These are phyloP conservation scores for Hymenochirus boettgeri DNA, from an alignment of 2,113 vertebrate species.

Conservation along the genomic window DNA sequence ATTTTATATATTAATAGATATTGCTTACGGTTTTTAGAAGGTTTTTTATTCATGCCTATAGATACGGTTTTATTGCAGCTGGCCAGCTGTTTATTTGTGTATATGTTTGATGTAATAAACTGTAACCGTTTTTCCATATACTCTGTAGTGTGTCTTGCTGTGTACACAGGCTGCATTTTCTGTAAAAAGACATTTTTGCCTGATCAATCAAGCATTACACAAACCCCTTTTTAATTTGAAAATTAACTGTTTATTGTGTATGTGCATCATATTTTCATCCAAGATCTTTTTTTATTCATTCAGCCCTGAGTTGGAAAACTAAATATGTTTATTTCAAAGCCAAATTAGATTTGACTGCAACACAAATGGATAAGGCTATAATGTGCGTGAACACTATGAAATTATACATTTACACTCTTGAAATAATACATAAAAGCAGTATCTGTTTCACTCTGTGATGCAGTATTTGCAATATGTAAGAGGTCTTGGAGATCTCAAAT, in stretches of 20 bases:
- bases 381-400: conserved; percentile 12
- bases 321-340: conserved; percentile 23
- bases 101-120: too few relatives aligned
- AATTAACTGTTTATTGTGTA: conserved; percentile 16
- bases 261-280: conserved; percentile 16
- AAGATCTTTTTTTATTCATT: conserved; percentile 10
- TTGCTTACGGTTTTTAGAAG: too few relatives aligned
- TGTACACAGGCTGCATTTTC: too few relatives aligned
- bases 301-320: conserved; percentile 10
- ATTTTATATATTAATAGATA: too few relatives aligned
- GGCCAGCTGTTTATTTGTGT: too few relatives aligned
- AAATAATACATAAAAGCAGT: conserved; percentile 18
- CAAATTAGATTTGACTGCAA: conserved; percentile 10
- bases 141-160: too few relatives aligned
- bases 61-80: too few relatives aligned
- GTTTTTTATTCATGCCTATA: too few relatives aligned
- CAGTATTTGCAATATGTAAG: conserved; percentile 34
- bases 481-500: conserved; percentile 47
- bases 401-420: background rate
- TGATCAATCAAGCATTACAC: background rate
- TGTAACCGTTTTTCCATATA: too few relatives aligned
- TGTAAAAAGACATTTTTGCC: too few relatives aligned
- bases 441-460: background rate
- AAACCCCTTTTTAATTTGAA: conserved; percentile 19
- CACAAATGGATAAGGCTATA: background rate